These are phyloP conservation scores for Zeuzera pyrina DNA, from an alignment of 2,888 invertebrate genomes.

Conservation along the genomic window DNA sequence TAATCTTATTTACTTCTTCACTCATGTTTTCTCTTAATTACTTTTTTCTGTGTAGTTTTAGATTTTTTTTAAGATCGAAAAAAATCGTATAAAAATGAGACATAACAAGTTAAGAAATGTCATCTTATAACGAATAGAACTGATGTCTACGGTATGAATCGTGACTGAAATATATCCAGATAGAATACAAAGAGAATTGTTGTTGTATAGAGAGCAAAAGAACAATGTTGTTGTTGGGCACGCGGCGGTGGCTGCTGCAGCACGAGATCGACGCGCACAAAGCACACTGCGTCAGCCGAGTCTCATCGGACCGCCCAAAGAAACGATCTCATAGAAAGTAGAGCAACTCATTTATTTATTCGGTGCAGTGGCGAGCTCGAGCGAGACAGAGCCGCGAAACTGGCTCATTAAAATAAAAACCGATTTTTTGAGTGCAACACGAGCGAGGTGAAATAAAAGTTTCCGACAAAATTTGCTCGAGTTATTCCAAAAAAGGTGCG, in stretches of 20 bases:
- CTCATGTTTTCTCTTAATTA: too few species aligned
- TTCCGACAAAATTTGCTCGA: slow-evolving; percentile 69
- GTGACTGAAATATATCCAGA: slow-evolving; percentile 40
- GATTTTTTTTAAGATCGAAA: too few species aligned
- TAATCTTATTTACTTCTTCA: too few species aligned
- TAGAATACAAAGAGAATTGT: slow-evolving; percentile 27
- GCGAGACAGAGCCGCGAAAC: slow-evolving; percentile 55
- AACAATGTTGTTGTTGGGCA: slow-evolving; percentile 31
- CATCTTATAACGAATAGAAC: not conserved
- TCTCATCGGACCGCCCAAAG: slow-evolving; percentile 56
- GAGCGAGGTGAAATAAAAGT: slow-evolving; percentile 64
- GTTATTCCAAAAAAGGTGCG: slow-evolving; percentile 68
- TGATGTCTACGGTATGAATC: slow-evolving; percentile 18
- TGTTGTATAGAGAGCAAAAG: slow-evolving; percentile 33
- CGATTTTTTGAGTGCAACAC: slow-evolving; percentile 63
- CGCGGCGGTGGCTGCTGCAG: slow-evolving; percentile 19
- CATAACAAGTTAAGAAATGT: too few species aligned
- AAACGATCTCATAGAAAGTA: slow-evolving; percentile 72
- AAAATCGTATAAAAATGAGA: too few species aligned
- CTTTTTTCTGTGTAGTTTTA: too few species aligned
- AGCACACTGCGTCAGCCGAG: slow-evolving; percentile 16
- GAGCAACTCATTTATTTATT: slow-evolving; percentile 72
- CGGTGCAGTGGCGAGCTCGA: slow-evolving; percentile 55
- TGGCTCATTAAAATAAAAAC: slow-evolving; percentile 72
- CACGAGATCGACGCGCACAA: slow-evolving; percentile 19